Conservation (phyloP, 2,113 vertebrate species). For the Otus sunia region DNA sequence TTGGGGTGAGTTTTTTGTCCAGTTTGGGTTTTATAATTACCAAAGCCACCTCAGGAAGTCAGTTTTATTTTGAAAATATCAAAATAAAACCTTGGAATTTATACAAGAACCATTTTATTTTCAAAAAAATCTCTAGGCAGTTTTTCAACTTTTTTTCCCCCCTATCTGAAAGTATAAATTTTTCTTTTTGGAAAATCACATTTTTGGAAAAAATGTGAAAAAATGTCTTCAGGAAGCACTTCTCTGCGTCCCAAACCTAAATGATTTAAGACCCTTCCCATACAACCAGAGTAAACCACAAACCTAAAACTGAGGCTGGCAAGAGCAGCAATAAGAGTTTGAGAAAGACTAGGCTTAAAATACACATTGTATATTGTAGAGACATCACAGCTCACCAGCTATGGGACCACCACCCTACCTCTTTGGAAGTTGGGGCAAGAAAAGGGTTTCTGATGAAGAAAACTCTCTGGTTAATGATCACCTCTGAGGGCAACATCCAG, state of each 20-base stretch:
- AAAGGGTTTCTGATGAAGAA: neutral
- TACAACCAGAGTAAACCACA: neutral
- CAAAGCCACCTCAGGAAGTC: neutral
- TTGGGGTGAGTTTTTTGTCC: neutral
- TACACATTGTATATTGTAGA: accelerated
- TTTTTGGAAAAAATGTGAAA: neutral
- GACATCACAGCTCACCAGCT: neutral
- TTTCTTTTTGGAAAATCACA: neutral
- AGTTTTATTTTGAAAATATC: neutral
- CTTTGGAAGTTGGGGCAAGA: neutral
- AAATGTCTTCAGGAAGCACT: neutral
- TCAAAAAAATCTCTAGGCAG: neutral
- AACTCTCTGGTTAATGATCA: neutral
- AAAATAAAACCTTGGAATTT: neutral
- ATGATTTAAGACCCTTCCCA: neutral
- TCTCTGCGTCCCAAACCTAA: neutral
- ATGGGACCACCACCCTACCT: neutral
- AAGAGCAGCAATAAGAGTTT: neutral
- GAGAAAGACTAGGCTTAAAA: neutral
- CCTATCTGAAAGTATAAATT: neutral
- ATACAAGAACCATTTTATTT: neutral
- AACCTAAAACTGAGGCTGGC: neutral
- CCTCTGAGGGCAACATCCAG: neutral
- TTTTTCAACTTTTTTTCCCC: neutral
- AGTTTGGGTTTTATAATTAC: neutral